Evolutionary conservation across 2,113 vertebrate genomes (phyloP).

Genomic region (Cochlearius cochlearius): DNA sequence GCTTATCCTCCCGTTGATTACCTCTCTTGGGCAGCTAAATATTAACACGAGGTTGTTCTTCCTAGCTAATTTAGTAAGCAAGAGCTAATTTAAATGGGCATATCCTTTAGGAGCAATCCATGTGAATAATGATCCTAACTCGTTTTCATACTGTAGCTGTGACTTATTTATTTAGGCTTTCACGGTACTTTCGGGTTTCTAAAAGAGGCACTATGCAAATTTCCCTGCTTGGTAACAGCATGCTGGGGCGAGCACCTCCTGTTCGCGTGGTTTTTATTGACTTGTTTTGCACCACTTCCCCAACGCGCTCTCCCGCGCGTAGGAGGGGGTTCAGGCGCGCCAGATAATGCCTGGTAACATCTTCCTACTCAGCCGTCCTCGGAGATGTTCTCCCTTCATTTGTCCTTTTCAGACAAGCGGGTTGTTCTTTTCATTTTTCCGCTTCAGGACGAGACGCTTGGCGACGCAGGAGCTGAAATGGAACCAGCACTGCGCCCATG

Average conservation of each 20-base stretch:
- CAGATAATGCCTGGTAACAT: neutral
- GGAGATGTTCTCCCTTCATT: neutral
- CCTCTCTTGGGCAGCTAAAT: slow-evolving; percentile 12
- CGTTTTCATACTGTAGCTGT: neutral
- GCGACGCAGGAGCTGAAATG: neutral
- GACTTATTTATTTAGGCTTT: neutral
- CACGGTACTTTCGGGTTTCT: neutral
- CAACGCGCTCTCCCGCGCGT: neutral
- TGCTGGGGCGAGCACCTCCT: neutral
- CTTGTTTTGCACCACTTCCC: neutral
- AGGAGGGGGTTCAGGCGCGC: neutral
- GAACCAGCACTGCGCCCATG: fast-evolving
- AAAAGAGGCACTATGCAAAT: neutral
- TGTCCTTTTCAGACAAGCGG: neutral
- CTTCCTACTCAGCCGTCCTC: neutral
- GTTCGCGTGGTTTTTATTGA: neutral
- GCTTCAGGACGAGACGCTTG: neutral
- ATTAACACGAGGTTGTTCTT: slow-evolving; percentile 2
- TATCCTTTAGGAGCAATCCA: slow-evolving; percentile 13
- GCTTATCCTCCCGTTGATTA: slow-evolving; percentile 10
- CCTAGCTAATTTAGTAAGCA: slow-evolving; percentile 14
- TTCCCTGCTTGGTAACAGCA: neutral
- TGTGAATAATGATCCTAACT: neutral
- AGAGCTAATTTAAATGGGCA: neutral
- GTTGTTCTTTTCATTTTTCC: neutral